Percentiles rank a stretch among this genome's conserved stretches.
These are phyloP conservation scores for Junonia oenone DNA, from an alignment of 2,888 invertebrate species.

Conservation along the genomic window DNA sequence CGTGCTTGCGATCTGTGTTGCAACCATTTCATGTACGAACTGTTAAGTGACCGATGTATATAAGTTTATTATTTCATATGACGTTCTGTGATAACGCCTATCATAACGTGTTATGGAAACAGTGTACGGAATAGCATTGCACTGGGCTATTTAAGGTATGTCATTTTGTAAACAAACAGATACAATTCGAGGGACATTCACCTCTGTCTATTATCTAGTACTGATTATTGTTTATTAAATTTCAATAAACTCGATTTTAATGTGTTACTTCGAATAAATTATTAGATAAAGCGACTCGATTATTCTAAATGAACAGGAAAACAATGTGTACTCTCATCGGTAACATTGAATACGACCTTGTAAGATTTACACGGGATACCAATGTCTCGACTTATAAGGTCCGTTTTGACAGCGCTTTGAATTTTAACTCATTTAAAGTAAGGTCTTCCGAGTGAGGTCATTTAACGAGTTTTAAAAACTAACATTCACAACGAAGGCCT, in stretches of 20 bases:
- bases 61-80: constrained; percentile 23
- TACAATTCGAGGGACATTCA: neutral
- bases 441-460: neutral
- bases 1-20: constrained; percentile 61
- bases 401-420: constrained; percentile 8
- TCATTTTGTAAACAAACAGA: constrained; percentile 7
- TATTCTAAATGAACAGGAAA: constrained; percentile 11
- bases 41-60: constrained; percentile 32
- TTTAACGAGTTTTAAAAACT: neutral
- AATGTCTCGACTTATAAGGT: constrained; percentile 12
- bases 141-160: constrained; percentile 38
- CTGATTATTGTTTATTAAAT: neutral
- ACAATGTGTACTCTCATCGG: neutral
- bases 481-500: constrained; percentile 2
- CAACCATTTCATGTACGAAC: constrained; percentile 35
- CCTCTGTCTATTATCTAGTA: neutral
- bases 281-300: neutral
- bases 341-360: constrained; percentile 18
- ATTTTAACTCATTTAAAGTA: constrained; percentile 6
- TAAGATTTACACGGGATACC: constrained; percentile 11
- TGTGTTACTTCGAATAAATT: neutral
- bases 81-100: constrained; percentile 18
- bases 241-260: too few relatives aligned
- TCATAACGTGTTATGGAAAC: constrained; percentile 30
- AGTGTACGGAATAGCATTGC: constrained; percentile 32